These are phyloP conservation scores for Palloptera scutellata DNA, from an alignment of 2,888 invertebrate species.

Conservation along the genomic window DNA sequence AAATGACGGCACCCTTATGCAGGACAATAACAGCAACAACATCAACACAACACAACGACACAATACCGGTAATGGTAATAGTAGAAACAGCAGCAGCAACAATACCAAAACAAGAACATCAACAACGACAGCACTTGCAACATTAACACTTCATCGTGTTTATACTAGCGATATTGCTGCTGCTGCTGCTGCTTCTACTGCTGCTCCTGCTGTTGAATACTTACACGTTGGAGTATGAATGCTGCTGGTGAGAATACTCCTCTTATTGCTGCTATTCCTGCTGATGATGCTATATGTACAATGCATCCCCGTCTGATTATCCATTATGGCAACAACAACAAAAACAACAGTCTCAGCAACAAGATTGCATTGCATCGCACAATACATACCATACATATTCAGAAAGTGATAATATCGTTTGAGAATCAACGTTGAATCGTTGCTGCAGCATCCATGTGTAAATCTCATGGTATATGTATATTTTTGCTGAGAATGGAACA, in stretches of 20 bases:
- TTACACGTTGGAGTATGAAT: neutral
- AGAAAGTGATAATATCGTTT: conserved; percentile 27
- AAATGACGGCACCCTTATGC: neutral
- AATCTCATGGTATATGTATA: no score
- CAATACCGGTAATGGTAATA: neutral
- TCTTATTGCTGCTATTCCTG: no score
- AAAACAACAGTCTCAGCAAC: conserved; percentile 1
- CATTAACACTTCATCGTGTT: conserved; percentile 32
- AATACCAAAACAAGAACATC: conserved; percentile 3
- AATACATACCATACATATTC: no score
- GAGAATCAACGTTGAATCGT: no score
- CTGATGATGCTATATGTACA: no score
- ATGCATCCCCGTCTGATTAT: neutral
- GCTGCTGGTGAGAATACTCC: neutral
- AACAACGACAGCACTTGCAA: conserved; percentile 22
- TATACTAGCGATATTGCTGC: neutral
- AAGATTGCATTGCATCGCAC: conserved; percentile 16
- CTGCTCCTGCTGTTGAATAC: neutral
- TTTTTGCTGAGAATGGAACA: no score
- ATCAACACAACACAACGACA: conserved; percentile 6
- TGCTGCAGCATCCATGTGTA: no score
- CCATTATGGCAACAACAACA: neutral
- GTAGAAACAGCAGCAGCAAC: neutral
- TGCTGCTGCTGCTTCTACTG: neutral
- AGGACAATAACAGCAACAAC: conserved; percentile 4